Evolutionary conservation across 2,113 vertebrate species (phyloP).

Genomic region (Stigmatopora argus): DNA sequence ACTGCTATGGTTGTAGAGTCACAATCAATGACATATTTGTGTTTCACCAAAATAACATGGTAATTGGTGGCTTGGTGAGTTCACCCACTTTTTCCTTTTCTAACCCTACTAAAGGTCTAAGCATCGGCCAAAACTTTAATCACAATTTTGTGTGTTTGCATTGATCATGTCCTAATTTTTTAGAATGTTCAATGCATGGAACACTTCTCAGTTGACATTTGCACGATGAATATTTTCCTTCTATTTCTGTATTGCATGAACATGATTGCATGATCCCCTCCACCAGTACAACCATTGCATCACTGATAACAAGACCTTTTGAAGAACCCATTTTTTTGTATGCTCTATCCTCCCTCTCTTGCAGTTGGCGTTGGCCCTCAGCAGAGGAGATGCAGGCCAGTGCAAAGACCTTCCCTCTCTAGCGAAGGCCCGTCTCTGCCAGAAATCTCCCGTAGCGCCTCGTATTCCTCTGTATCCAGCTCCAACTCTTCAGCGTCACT

Average conservation of each 20-base stretch:
- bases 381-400: constrained; percentile 36
- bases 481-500: constrained; percentile 55
- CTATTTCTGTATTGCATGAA: constrained; percentile 7
- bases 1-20: neutral
- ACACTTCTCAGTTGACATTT: neutral
- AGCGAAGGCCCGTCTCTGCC: constrained; percentile 16
- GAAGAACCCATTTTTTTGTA: neutral
- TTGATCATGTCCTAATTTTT: neutral
- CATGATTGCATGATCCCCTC: constrained; percentile 48
- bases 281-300: constrained; percentile 10
- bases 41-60: neutral
- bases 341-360: constrained; percentile 15
- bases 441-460: constrained; percentile 23
- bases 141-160: neutral
- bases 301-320: neutral
- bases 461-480: constrained; percentile 62
- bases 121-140: neutral
- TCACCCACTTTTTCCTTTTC: neutral
- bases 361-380: constrained; percentile 42
- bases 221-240: neutral
- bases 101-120: neutral
- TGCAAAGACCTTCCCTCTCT: constrained; percentile 24
- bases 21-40: neutral
- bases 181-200: neutral
- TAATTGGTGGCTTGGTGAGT: neutral